Conservation (phyloP, 1,140 invertebrate genomes). For the Oedothorax gibbosus region DNA sequence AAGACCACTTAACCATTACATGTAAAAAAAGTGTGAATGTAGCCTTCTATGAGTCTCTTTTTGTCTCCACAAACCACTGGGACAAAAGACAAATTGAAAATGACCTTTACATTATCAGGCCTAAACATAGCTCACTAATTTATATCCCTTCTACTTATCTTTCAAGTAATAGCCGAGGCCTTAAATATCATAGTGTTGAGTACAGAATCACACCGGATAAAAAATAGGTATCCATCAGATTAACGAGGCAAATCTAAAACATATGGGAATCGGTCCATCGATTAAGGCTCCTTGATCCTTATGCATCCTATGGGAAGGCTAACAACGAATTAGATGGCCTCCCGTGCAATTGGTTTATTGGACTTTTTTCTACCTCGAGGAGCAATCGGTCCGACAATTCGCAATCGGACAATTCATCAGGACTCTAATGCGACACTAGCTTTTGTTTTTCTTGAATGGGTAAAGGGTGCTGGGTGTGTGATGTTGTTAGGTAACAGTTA, state of each 20-base stretch:
- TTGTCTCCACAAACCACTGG: too few species aligned
- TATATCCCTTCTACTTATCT: too few species aligned
- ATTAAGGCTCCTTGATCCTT: conserved; percentile 37
- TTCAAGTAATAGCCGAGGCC: too few species aligned
- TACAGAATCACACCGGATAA: conserved; percentile 22
- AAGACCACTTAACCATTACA: too few species aligned
- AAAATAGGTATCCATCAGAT: conserved; percentile 30
- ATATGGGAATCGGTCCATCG: conserved; percentile 38
- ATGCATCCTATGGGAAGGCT: conserved; percentile 48
- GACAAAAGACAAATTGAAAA: too few species aligned
- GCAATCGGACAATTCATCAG: conserved; percentile 38
- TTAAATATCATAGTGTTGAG: too few species aligned
- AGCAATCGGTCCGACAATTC: conserved; percentile 43
- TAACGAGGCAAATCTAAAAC: conserved; percentile 42
- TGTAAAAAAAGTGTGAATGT: too few species aligned
- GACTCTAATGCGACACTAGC: conserved; percentile 42
- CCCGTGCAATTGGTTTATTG: conserved; percentile 51
- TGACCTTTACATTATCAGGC: too few species aligned
- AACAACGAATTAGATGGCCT: conserved; percentile 53
- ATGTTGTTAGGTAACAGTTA: too few species aligned
- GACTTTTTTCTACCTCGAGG: conserved; percentile 32
- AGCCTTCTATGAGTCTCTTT: too few species aligned
- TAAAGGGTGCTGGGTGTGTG: too few species aligned
- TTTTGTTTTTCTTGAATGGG: conserved; percentile 12
- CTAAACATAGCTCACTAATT: too few species aligned